Percentiles rank a stretch among this genome's conserved stretches.
Evolutionary conservation across 2,797 vertebrate species (phyloP).

Genomic region (Smutsia gigantea): DNA sequence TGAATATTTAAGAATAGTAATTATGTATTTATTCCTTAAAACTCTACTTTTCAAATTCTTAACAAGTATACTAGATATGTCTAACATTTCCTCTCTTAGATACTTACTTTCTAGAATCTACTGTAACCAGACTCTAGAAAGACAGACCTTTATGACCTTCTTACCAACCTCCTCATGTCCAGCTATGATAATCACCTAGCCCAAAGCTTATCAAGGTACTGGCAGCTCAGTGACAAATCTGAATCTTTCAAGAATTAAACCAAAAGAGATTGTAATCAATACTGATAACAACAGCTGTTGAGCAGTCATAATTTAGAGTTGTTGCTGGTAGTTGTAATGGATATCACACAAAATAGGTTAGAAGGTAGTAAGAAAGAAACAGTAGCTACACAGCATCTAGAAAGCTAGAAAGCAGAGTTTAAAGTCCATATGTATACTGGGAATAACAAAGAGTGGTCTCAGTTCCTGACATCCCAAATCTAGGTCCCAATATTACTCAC

Average conservation of each 20-base stretch:
- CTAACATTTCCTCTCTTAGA: neutral
- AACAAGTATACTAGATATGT: neutral
- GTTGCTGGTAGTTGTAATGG: neutral
- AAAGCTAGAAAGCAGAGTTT: neutral
- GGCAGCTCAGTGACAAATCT: neutral
- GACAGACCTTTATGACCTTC: neutral
- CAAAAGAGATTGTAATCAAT: neutral
- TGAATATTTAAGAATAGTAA: neutral
- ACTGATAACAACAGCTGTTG: neutral
- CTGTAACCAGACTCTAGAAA: neutral
- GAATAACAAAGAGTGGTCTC: neutral
- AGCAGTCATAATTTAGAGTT: neutral
- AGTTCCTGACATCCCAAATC: neutral
- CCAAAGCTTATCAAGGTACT: neutral
- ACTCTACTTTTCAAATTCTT: neutral
- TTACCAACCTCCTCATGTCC: neutral
- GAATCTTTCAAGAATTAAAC: neutral
- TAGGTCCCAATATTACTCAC: neutral
- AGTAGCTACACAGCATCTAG: neutral
- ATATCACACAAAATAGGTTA: neutral
- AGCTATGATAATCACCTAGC: neutral
- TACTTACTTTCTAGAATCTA: neutral
- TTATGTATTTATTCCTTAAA: neutral
- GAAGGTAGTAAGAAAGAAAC: neutral
- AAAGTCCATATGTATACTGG: neutral